phyloP scores from a whole-genome alignment of 2,888 invertebrate species.

The Leptogaster cylindrica region DNA sequence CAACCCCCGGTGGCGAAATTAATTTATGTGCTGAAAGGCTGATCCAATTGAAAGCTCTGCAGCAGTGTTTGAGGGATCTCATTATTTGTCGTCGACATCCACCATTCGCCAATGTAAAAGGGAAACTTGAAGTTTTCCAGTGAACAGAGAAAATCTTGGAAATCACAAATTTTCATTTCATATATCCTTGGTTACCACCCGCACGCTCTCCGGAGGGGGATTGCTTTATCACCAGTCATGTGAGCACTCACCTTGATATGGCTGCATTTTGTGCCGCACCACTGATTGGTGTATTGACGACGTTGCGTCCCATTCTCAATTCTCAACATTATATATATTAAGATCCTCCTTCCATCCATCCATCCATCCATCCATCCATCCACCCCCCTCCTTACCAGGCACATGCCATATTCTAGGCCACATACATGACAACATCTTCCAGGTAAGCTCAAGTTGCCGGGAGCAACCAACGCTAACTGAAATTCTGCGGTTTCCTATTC shows the following conservation, averaged over 20 bases:
- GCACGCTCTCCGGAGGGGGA: too few species aligned
- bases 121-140: conserved; percentile 1
- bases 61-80: conserved; percentile 10
- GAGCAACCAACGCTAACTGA: conserved; percentile 23
- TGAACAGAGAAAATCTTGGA: conserved; percentile 23
- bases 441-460: neutral
- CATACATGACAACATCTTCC: neutral
- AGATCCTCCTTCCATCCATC: too few species aligned
- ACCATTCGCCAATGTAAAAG: neutral
- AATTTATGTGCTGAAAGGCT: conserved; percentile 18
- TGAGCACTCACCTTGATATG: conserved; percentile 13
- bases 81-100: conserved; percentile 28
- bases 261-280: conserved; percentile 11
- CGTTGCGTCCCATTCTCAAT: neutral
- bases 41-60: conserved; percentile 3
- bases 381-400: too few species aligned
- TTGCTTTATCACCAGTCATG: neutral
- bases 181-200: neutral
- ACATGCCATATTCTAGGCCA: neutral
- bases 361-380: too few species aligned
- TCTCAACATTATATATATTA: conserved; percentile 16
- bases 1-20: conserved; percentile 20
- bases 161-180: conserved; percentile 29
- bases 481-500: conserved; percentile 32
- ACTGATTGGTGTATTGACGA: conserved; percentile 13